phyloP scores from a whole-genome alignment of 2,113 vertebrate genomes.

The Zootoca vivipara region DNA sequence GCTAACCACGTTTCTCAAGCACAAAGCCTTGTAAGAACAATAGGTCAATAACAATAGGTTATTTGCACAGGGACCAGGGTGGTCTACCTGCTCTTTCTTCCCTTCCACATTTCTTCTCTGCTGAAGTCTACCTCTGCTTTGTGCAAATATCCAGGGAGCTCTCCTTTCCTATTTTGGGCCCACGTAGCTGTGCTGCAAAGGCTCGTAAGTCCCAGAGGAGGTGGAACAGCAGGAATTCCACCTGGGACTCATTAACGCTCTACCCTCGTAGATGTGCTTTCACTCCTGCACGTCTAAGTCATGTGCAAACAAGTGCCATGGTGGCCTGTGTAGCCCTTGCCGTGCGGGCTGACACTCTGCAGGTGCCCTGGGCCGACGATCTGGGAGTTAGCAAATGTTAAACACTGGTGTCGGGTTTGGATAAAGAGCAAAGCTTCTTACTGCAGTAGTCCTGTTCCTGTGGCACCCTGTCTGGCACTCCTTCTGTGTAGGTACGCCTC shows the following conservation, averaged over 20 bases:
- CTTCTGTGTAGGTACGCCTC: not conserved
- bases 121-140: not conserved
- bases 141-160: conserved; percentile 1
- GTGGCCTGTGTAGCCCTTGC: not conserved
- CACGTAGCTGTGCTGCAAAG: not conserved
- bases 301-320: not conserved
- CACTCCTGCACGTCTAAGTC: not conserved
- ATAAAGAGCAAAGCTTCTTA: not conserved
- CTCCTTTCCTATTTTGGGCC: conserved; percentile 21
- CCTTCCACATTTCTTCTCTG: not conserved
- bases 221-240: not conserved
- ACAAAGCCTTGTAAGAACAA: not conserved
- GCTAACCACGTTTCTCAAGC: not conserved
- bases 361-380: not conserved
- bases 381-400: not conserved
- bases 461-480: not conserved
- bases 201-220: conserved; percentile 8
- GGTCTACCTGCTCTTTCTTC: not conserved
- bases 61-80: not conserved
- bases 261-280: not conserved
- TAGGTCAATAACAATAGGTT: not conserved
- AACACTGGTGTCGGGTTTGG: not conserved
- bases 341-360: not conserved
- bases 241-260: conserved; percentile 32
- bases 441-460: not conserved